Evolutionary conservation across 92 coral and sea anemone species (phyloP).

Genomic region (Metridium senile): DNA sequence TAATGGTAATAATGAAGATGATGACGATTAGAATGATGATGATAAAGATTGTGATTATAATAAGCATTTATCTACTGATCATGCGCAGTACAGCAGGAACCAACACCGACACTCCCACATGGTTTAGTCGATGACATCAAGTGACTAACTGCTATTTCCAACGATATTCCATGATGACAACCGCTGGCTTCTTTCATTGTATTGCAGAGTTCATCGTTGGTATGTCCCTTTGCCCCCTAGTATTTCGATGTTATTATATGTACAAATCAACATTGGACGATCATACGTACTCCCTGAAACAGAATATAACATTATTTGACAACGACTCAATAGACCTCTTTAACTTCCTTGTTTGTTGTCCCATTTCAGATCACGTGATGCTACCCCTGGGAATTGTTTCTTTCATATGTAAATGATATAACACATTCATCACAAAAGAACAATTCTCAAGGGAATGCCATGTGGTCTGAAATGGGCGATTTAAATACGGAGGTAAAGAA

Average conservation of each 20-base stretch:
- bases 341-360: not conserved
- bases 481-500: too few species aligned
- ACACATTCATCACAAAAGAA: too few species aligned
- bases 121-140: not conserved
- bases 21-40: not conserved
- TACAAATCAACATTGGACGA: not conserved
- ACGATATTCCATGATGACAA: not conserved
- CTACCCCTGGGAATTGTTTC: too few species aligned
- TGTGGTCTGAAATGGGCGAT: too few species aligned
- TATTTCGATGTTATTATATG: not conserved
- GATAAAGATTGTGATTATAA: not conserved
- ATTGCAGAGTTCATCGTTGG: too few species aligned
- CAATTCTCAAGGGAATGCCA: too few species aligned
- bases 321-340: not conserved
- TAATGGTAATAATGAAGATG: not conserved
- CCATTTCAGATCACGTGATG: too few species aligned
- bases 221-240: too few species aligned
- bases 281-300: conserved; percentile 16
- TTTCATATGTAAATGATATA: too few species aligned
- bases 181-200: not conserved
- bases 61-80: not conserved
- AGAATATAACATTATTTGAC: not conserved
- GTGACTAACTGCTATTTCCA: not conserved
- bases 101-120: not conserved
- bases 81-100: not conserved